Conservation (phyloP, 2,113 vertebrate species). For the Tachysurus vachellii region DNA sequence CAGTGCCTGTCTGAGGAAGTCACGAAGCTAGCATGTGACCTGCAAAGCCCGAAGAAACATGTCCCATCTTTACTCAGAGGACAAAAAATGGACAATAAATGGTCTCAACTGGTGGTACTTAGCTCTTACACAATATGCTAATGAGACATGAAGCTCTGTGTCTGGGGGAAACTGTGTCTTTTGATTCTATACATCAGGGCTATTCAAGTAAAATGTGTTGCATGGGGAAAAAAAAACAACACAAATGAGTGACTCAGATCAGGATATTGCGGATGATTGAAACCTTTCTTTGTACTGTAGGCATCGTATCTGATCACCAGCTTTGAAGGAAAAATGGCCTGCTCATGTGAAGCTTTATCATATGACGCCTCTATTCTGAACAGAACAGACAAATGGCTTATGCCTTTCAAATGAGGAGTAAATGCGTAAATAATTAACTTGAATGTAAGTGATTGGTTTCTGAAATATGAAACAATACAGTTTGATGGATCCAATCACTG, state of each 20-base stretch:
- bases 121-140: slow-evolving; percentile 8
- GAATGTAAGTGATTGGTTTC: background rate
- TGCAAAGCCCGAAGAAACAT: background rate
- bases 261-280: background rate
- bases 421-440: background rate
- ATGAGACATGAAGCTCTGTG: slow-evolving; percentile 25
- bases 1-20: slow-evolving; percentile 45
- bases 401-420: background rate
- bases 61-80: background rate
- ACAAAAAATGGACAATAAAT: slow-evolving; percentile 24
- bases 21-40: slow-evolving; percentile 51
- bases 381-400: background rate
- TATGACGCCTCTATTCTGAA: background rate
- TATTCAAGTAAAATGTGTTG: background rate
- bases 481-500: background rate
- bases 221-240: background rate
- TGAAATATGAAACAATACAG: background rate
- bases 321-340: background rate
- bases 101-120: background rate
- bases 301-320: background rate
- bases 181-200: background rate
- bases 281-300: background rate
- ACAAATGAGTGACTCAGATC: background rate
- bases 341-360: background rate
- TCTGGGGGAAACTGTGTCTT: background rate